These are phyloP conservation scores for Cepaea hortensis DNA, from an alignment of 2,888 invertebrate species.

Conservation along the genomic window DNA sequence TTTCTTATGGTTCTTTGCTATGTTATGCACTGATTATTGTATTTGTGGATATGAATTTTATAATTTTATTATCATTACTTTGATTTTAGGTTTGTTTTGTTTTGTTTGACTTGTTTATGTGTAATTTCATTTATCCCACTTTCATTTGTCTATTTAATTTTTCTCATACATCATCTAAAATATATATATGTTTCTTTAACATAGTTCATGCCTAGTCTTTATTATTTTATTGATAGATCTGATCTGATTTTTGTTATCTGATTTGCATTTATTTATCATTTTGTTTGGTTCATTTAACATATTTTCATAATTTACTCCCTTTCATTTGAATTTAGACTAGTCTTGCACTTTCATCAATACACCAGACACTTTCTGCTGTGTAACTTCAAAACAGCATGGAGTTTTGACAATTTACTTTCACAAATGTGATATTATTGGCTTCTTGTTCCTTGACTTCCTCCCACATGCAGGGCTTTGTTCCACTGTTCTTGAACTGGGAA, in stretches of 20 bases:
- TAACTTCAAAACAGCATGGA: background rate
- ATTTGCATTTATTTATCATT: too few species aligned
- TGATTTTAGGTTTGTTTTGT: too few species aligned
- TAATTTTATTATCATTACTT: too few species aligned
- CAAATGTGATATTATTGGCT: conserved; percentile 26
- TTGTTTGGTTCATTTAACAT: too few species aligned
- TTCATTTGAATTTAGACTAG: background rate
- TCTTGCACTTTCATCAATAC: background rate
- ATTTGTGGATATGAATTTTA: too few species aligned
- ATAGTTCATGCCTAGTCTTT: too few species aligned
- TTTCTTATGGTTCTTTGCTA: too few species aligned
- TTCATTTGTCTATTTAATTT: background rate
- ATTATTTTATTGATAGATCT: too few species aligned
- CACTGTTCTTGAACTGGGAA: conserved; percentile 77
- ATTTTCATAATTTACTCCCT: background rate
- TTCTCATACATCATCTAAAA: too few species aligned
- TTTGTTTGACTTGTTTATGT: background rate
- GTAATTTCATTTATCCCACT: background rate
- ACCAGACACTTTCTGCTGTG: background rate
- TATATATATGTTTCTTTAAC: too few species aligned
- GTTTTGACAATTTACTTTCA: background rate
- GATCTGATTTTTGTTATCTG: too few species aligned
- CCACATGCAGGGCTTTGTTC: conserved; percentile 76
- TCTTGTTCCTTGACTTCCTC: conserved; percentile 27
- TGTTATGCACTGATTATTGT: too few species aligned